Evolutionary conservation across 2,888 invertebrate genomes (phyloP), one percentile per base, ranked within the genome.

Genomic region (Pristionchus mayeri): DNA sequence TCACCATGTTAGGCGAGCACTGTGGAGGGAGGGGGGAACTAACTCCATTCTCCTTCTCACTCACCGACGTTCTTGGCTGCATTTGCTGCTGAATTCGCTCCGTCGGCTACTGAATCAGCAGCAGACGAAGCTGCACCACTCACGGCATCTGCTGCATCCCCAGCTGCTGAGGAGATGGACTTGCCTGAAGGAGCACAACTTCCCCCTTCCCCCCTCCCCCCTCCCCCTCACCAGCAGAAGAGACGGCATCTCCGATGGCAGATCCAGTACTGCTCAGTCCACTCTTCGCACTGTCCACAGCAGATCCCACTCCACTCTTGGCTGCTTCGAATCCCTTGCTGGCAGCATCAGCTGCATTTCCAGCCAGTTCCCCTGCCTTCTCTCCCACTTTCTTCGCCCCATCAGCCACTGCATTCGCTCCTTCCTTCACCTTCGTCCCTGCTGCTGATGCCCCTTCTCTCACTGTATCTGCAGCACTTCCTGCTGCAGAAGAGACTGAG

Each of bases 241-340:
- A n/a, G 16, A 34, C 21, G 30, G 63, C 63, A 34, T 63, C 63
- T 63, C 63, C 63, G n/a, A 63, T 63, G 30, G 63, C 63, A 1
- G 30, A 34, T 63, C 63, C 63, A 34, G 63, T 34, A 63, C 21
- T 21, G 11, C 63, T 63, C 30, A 63, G n/a, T 63, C 63, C 63
- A 30, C 16, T 30, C 63, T 63, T 63, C 16, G 63, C 63, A 63
- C 63, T 63, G 34, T 63, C 63, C 2, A 63, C 63, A 63, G 63
- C 63, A 30, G 30, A 30, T 63, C 63, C 63, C 11, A 63, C 63
- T 63, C 63, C 63, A 63, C 63, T 63, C 63, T 63, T 63, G 16
- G 63, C 34, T 34, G 30, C 34, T 18, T 63, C 63, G 30, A 30
- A 63, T 63, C 63, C 63, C 34, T 63, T 34, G 11, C 30, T 34